These are phyloP conservation scores for Cosmorhoe ocellata DNA, from an alignment of 2,888 invertebrate genomes.

Conservation along the genomic window DNA sequence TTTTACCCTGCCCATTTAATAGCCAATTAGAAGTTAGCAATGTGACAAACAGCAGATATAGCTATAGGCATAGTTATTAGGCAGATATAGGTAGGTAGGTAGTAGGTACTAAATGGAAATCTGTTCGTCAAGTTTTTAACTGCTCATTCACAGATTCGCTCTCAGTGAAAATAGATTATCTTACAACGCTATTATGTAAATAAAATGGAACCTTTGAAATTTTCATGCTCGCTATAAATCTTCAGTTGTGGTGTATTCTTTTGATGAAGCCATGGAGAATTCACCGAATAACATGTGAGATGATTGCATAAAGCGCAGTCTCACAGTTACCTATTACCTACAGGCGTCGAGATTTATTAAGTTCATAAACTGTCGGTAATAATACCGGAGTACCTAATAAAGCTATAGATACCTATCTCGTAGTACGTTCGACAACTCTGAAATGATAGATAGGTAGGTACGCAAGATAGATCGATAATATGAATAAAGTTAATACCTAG, in stretches of 20 bases:
- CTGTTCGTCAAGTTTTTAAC: too few relatives aligned
- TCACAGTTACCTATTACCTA: constrained; percentile 32
- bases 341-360: constrained; percentile 69
- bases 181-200: constrained; percentile 15
- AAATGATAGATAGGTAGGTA: constrained; percentile 28
- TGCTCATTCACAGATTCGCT: too few relatives aligned
- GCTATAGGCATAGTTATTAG: too few relatives aligned
- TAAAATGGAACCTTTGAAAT: constrained; percentile 10
- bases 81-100: too few relatives aligned
- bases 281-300: constrained; percentile 26
- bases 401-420: constrained; percentile 43
- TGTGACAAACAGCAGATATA: constrained; percentile 8
- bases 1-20: too few relatives aligned
- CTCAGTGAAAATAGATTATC: constrained; percentile 17
- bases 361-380: constrained; percentile 64
- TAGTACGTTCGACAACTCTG: constrained; percentile 52
- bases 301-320: constrained; percentile 55
- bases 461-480: not conserved
- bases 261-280: constrained; percentile 9
- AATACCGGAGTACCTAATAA: constrained; percentile 71
- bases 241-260: constrained; percentile 9
- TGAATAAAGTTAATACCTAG: too few relatives aligned
- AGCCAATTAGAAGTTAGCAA: not conserved
- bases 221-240: constrained; percentile 17
- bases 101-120: too few relatives aligned